phyloP scores from a whole-genome alignment of 2,113 vertebrate species.

The Lycocorax pyrrhopterus region DNA sequence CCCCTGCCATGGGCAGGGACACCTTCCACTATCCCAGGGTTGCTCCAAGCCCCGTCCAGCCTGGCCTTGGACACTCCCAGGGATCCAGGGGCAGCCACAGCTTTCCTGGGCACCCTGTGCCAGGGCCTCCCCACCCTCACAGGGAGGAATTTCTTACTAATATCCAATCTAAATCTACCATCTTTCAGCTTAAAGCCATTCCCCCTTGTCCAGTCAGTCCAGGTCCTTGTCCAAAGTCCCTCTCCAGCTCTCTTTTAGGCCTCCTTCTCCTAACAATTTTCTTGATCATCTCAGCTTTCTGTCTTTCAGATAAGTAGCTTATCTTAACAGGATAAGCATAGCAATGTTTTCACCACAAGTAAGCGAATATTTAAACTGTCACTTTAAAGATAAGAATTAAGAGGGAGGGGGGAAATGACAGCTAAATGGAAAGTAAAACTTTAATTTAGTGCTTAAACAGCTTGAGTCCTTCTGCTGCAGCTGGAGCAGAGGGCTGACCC shows the following conservation, averaged over 20 bases:
- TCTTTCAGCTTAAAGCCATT: neutral
- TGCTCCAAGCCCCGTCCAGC: fast-evolving
- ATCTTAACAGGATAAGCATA: neutral
- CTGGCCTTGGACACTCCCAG: fast-evolving
- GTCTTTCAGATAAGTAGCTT: neutral
- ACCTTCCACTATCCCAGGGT: fast-evolving
- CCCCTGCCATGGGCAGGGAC: neutral
- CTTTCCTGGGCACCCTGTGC: neutral
- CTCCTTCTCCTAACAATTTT: neutral
- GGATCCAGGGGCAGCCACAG: neutral
- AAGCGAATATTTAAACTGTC: neutral
- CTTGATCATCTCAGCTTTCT: neutral
- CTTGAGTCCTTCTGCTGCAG: neutral
- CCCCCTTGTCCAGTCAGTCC: neutral
- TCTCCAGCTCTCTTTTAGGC: neutral
- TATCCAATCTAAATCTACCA: neutral
- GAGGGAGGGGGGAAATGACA: neutral
- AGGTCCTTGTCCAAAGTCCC: neutral
- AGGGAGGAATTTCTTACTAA: neutral
- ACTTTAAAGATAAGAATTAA: slow-evolving; percentile 7
- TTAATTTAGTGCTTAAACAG: neutral
- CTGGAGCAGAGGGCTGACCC: neutral
- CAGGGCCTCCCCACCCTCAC: fast-evolving
- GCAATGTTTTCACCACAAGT: neutral
- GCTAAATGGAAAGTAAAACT: neutral